Base-by-base conservation (phyloP, 2,113 vertebrate species). In the Regulus satrapa region DNA sequence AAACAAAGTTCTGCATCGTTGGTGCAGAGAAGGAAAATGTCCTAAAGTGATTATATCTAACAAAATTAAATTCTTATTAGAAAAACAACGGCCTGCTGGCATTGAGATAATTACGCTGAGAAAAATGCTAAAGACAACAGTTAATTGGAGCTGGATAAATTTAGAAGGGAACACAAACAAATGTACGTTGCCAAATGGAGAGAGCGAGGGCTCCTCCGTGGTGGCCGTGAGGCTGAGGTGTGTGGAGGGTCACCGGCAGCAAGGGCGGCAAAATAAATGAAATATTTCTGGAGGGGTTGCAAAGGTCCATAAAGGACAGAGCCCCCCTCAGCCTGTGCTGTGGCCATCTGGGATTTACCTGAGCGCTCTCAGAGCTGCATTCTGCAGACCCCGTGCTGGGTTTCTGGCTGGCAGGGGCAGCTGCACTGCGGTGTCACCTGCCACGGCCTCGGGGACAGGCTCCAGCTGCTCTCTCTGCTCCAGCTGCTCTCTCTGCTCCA, bases 31-130 rank as follows among this genome's bases (percentile, higher is more conserved):
- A 83, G 80, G 71, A 86, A 87, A 76, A 71, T 15, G 72, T 56
- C 92, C 89, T 84, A 84, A 90, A 95, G 81, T 61, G 18, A 96
- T 90, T 95, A 41, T 41, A 96, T 92, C 63, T 94, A 92, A 96
- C 85, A 90, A 96, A 97, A 95, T 95, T 93, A 94, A 95, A 96
- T 80, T 93, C 90, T 93, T 95, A 80, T 84, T 94, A 90, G 52
- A 95, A 93, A 96, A 96, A 88, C 88, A 96, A 91, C 1, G 3
- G 72, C 75, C 93, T 94, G 90, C 93, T 93, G 88, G 72, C 92
- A 94, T 94, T 92, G 92, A 63, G 79, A 86, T 95, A 96, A 92
- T 96, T 95, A 93, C 93, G 81, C 68, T 3, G 90, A 85, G 88
- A 62, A 92, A 96, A 95, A 94, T 24, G 74, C 83, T 89, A 59